A percentile compares a stretch with the other conserved stretches of the same genome.
These are phyloP conservation scores for Plusia festucae DNA, from an alignment of 2,888 invertebrate species.

Conservation along the genomic window DNA sequence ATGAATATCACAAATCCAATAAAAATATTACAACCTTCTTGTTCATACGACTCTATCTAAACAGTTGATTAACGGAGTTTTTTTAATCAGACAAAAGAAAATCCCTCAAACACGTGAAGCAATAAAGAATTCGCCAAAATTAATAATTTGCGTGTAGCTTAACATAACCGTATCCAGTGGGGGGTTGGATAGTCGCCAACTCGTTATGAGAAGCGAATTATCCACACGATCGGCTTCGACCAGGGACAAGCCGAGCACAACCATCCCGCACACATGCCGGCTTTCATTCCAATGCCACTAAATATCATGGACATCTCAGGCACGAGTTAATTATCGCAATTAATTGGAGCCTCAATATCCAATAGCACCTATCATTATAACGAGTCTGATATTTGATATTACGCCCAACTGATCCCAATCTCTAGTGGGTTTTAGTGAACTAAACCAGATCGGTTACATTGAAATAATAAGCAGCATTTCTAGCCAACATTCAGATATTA, in stretches of 20 bases:
- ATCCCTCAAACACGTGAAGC: slow-evolving; percentile 30
- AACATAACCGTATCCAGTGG: slow-evolving; percentile 60
- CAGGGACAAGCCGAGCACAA: slow-evolving; percentile 53
- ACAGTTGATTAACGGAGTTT: background rate
- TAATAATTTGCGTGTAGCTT: slow-evolving; percentile 64
- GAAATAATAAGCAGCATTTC: slow-evolving; percentile 18
- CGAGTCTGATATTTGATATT: slow-evolving; percentile 43
- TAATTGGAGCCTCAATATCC: slow-evolving; percentile 44
- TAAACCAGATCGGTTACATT: slow-evolving; percentile 29
- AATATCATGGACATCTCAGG: slow-evolving; percentile 55
- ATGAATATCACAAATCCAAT: too few relatives aligned
- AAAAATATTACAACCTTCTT: too few relatives aligned
- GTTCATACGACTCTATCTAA: background rate
- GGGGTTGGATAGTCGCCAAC: slow-evolving; percentile 63
- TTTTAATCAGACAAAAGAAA: slow-evolving; percentile 21
- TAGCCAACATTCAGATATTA: background rate
- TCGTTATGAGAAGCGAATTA: slow-evolving; percentile 61
- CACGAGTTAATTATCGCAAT: slow-evolving; percentile 48
- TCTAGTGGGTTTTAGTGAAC: slow-evolving; percentile 23
- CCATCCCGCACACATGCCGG: slow-evolving; percentile 57
- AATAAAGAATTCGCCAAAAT: slow-evolving; percentile 50
- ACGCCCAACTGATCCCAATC: slow-evolving; percentile 29
- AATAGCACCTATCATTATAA: slow-evolving; percentile 43
- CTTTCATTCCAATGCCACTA: slow-evolving; percentile 56
- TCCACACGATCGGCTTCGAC: slow-evolving; percentile 56